Evolutionary conservation across 2,888 invertebrate genomes (phyloP).

Genomic region (Ectemnius cavifrons): DNA sequence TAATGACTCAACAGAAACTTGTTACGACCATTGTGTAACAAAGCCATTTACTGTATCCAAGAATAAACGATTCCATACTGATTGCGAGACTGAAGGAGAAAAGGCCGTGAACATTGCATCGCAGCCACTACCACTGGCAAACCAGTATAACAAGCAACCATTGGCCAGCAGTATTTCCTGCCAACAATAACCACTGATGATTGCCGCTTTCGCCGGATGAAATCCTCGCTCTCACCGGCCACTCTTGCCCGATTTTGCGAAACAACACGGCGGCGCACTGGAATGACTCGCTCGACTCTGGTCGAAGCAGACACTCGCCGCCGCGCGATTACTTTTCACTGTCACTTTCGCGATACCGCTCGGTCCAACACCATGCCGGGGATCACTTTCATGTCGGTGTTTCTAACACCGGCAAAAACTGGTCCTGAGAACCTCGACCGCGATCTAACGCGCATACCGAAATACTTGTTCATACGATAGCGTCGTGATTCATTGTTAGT

Average conservation of each 20-base stretch:
- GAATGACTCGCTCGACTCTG: constrained; percentile 15
- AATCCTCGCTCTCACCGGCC: constrained; percentile 48
- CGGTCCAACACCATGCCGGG: constrained; percentile 15
- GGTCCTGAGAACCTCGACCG: constrained; percentile 41
- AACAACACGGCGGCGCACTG: constrained; percentile 34
- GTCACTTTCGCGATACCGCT: constrained; percentile 41
- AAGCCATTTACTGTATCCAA: too few species aligned
- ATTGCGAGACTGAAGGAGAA: too few species aligned
- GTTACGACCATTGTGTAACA: too few species aligned
- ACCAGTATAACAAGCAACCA: not conserved
- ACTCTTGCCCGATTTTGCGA: constrained; percentile 34
- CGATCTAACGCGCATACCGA: constrained; percentile 10
- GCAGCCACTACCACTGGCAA: too few species aligned
- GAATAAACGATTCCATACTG: too few species aligned
- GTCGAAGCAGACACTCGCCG: constrained; percentile 12
- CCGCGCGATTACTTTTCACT: constrained; percentile 51
- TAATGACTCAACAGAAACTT: too few species aligned
- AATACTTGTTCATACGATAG: constrained; percentile 1
- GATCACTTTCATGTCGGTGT: constrained; percentile 45
- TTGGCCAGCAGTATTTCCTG: too few species aligned
- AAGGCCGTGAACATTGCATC: too few species aligned
- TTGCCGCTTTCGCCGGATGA: constrained; percentile 11
- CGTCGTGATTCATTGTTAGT: not conserved
- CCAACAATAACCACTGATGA: not conserved
- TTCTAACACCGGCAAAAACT: constrained; percentile 44